phyloP scores from a whole-genome alignment of 2,113 vertebrate genomes.

The Carollia perspicillata region DNA sequence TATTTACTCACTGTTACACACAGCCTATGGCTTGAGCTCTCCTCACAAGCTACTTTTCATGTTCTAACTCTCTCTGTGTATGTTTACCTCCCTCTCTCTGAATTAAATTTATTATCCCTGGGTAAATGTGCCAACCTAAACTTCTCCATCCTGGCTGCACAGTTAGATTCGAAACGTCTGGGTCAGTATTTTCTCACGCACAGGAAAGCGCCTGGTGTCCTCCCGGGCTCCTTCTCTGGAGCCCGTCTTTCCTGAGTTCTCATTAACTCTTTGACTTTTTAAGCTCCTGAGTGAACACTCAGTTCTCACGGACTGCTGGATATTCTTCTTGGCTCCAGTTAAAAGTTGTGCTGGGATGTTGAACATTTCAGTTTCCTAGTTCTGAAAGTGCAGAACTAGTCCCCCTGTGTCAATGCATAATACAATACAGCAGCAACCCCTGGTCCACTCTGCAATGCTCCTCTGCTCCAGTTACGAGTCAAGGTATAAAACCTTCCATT shows the following conservation, averaged over 20 bases:
- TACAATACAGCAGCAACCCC: background rate
- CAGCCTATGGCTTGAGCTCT: background rate
- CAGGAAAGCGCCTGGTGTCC: background rate
- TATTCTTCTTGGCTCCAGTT: background rate
- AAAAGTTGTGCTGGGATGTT: constrained; percentile 23
- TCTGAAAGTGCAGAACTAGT: background rate
- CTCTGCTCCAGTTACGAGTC: background rate
- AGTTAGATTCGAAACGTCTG: background rate
- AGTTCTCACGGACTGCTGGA: background rate
- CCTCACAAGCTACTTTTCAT: constrained; percentile 10
- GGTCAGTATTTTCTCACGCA: constrained; percentile 44
- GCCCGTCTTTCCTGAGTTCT: background rate
- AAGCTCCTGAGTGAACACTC: background rate
- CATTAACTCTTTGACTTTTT: constrained; percentile 24
- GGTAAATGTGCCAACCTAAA: constrained; percentile 33
- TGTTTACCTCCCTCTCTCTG: constrained; percentile 33
- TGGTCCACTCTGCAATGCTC: background rate
- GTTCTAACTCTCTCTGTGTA: constrained; percentile 12
- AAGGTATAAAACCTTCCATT: background rate
- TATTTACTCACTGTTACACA: background rate
- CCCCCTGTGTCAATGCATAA: background rate
- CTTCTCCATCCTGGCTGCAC: background rate
- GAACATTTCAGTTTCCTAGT: background rate
- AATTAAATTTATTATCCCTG: constrained; percentile 50
- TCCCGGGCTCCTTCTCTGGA: background rate